Percentiles rank a stretch among this genome's conserved stretches.
Evolutionary conservation across 2,797 vertebrate genomes (phyloP).

Genomic region (Cephalopachus bancanus): DNA sequence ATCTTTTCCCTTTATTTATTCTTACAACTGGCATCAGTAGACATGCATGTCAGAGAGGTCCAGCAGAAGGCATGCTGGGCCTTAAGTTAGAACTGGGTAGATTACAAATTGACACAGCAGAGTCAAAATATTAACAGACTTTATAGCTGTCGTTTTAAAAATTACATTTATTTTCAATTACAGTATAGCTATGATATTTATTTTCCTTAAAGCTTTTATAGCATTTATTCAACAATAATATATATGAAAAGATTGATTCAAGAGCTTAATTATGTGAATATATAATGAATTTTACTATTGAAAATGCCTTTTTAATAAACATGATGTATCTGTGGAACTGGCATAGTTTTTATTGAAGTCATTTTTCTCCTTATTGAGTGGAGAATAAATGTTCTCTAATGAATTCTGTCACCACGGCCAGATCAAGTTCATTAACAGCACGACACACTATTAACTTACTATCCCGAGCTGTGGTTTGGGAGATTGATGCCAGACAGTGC

Average conservation of each 20-base stretch:
- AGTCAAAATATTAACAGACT: constrained; percentile 37
- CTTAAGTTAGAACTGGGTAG: neutral
- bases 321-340: constrained; percentile 79
- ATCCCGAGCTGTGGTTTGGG: constrained; percentile 63
- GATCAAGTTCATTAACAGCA: constrained; percentile 75
- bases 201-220: constrained; percentile 72
- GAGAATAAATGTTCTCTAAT: constrained; percentile 82
- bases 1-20: neutral
- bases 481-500: constrained; percentile 45
- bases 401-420: constrained; percentile 79
- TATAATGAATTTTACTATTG: constrained; percentile 72
- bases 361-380: constrained; percentile 81
- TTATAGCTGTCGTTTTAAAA: constrained; percentile 64
- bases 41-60: neutral
- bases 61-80: neutral
- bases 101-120: constrained; percentile 51
- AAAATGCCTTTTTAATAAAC: constrained; percentile 82
- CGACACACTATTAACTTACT: constrained; percentile 63
- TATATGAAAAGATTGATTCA: constrained; percentile 45
- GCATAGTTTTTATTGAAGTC: constrained; percentile 78
- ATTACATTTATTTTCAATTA: constrained; percentile 67
- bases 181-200: constrained; percentile 62
- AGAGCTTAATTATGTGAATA: constrained; percentile 80
- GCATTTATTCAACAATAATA: constrained; percentile 81
- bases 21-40: neutral